Percentiles rank a stretch among this genome's conserved stretches.
These are phyloP conservation scores for Drosophila eugracilis DNA, from an alignment of 1,140 invertebrate species.

Conservation along the genomic window DNA sequence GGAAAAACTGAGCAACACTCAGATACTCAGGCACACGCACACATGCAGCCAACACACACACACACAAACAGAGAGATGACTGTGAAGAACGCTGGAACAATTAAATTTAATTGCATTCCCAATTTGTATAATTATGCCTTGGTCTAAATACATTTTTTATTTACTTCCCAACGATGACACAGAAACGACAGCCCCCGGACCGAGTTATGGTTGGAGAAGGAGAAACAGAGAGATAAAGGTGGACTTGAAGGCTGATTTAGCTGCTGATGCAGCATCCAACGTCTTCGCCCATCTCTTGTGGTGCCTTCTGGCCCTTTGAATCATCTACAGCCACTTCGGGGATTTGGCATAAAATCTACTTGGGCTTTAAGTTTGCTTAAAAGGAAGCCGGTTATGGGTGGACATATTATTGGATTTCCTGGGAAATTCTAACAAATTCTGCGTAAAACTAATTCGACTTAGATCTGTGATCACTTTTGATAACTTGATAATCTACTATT, in stretches of 20 bases:
- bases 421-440: too few species aligned
- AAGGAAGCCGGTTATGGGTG: background rate
- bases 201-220: too few species aligned
- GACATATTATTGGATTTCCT: too few species aligned
- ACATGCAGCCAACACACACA: conserved; percentile 31
- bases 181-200: conserved; percentile 33
- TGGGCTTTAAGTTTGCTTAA: conserved; percentile 10
- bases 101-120: conserved; percentile 83
- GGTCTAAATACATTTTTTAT: conserved; percentile 80
- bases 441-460: too few species aligned
- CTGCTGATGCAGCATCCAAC: conserved; percentile 33
- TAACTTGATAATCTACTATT: too few species aligned
- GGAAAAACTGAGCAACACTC: too few species aligned
- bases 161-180: conserved; percentile 66
- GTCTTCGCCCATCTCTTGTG: background rate
- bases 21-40: conserved; percentile 16
- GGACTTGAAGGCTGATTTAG: background rate
- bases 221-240: conserved; percentile 3
- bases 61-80: conserved; percentile 30
- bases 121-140: conserved; percentile 83
- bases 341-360: background rate
- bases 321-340: conserved; percentile 16
- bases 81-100: conserved; percentile 70
- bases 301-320: background rate
- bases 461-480: too few species aligned